phyloP scores from a whole-genome alignment of 2,888 invertebrate genomes.

The Noctua janthe region DNA sequence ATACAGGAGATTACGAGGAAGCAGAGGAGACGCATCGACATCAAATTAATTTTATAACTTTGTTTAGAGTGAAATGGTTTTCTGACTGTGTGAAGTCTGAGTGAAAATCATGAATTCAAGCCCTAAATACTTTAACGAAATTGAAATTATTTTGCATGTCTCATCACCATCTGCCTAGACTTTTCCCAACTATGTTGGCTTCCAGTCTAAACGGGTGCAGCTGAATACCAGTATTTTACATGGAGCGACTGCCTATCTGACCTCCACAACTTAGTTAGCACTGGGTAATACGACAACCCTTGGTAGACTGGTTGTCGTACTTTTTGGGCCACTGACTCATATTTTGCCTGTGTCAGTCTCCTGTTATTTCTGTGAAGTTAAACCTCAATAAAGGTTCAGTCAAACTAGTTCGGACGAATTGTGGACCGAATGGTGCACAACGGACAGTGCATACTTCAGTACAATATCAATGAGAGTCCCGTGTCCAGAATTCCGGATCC shows the following conservation, averaged over 20 bases:
- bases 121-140: background rate
- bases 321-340: too few species aligned
- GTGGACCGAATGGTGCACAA: background rate
- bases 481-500: background rate
- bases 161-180: too few species aligned
- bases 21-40: slow-evolving; percentile 30
- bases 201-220: too few species aligned
- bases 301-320: too few species aligned
- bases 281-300: too few species aligned
- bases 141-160: too few species aligned
- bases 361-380: slow-evolving; percentile 3
- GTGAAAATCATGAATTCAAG: slow-evolving; percentile 1
- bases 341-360: too few species aligned
- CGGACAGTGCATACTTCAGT: background rate
- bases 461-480: background rate
- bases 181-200: too few species aligned
- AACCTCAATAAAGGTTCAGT: background rate
- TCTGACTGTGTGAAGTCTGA: background rate
- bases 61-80: slow-evolving; percentile 20
- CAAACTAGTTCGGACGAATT: background rate
- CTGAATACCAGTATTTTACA: too few species aligned
- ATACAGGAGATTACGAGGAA: slow-evolving; percentile 52
- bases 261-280: too few species aligned
- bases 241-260: too few species aligned
- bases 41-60: slow-evolving; percentile 39